Evolutionary conservation across 2,888 invertebrate species (phyloP).

Genomic region (Diaperis boleti): DNA sequence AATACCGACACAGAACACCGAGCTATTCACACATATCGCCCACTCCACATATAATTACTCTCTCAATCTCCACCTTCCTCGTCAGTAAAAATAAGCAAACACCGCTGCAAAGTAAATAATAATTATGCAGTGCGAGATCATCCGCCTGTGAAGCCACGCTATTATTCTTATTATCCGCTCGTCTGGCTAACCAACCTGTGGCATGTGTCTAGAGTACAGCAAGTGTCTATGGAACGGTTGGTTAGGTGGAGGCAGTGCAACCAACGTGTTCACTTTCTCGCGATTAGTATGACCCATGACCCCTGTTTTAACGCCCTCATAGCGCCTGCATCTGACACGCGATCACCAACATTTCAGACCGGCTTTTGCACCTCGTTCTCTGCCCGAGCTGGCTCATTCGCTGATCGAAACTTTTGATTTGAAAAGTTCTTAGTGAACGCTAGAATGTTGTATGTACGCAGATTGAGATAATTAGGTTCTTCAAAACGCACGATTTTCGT

Average conservation of each 20-base stretch:
- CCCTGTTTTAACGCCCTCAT: conserved; percentile 61
- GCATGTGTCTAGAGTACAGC: conserved; percentile 45
- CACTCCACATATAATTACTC: too few relatives aligned
- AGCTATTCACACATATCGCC: too few relatives aligned
- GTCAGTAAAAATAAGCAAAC: too few relatives aligned
- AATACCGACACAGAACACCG: too few relatives aligned
- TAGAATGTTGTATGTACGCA: conserved; percentile 43
- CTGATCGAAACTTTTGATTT: conserved; percentile 52
- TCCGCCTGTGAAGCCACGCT: conserved; percentile 10
- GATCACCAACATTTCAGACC: conserved; percentile 48
- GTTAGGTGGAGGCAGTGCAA: conserved; percentile 55
- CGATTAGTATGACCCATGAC: conserved; percentile 63
- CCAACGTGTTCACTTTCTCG: conserved; percentile 62
- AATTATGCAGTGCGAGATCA: conserved; percentile 26
- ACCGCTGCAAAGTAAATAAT: not conserved
- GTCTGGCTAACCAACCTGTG: conserved; percentile 46
- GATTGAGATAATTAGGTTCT: conserved; percentile 29
- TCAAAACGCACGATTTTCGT: conserved; percentile 29
- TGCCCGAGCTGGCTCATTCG: too few relatives aligned
- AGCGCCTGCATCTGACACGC: conserved; percentile 57
- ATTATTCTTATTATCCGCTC: conserved; percentile 42
- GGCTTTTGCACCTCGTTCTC: conserved; percentile 53
- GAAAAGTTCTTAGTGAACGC: conserved; percentile 47
- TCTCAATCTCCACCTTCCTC: too few relatives aligned
- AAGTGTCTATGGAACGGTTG: conserved; percentile 47